Percentiles rank a stretch among this genome's conserved stretches.
These are phyloP conservation scores for Malurus leucopterus DNA, from an alignment of 2,797 vertebrate species.

Conservation along the genomic window DNA sequence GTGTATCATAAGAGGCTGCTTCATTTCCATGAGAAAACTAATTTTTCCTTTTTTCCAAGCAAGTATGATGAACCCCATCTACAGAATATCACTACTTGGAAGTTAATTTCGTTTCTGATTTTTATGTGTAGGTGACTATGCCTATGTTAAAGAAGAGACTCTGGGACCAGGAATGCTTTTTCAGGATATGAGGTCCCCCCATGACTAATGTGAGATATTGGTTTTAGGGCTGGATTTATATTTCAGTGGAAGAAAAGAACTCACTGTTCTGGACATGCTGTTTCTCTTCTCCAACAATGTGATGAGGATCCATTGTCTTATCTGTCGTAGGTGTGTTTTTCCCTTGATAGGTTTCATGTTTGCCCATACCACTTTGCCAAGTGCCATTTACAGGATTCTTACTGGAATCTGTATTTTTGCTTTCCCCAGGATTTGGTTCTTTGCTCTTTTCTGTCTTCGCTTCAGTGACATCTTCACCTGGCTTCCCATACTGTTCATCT, in stretches of 20 bases:
- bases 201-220: neutral
- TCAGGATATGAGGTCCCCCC: neutral
- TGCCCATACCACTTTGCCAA: constrained; percentile 37
- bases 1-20: neutral
- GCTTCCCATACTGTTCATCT: constrained; percentile 67
- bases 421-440: constrained; percentile 48
- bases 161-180: neutral
- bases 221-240: neutral
- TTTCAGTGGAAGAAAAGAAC: neutral
- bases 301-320: constrained; percentile 44
- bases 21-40: neutral
- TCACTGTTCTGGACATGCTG: constrained; percentile 81
- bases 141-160: neutral
- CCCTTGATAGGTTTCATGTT: constrained; percentile 48
- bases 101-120: neutral
- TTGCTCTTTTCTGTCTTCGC: constrained; percentile 54
- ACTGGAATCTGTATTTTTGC: constrained; percentile 4
- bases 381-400: constrained; percentile 52
- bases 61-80: neutral
- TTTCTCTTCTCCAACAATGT: constrained; percentile 45
- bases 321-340: constrained; percentile 68
- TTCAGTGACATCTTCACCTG: constrained; percentile 53
- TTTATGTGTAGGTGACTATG: neutral
- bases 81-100: neutral
- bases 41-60: neutral